Base-by-base conservation (phyloP, 2,113 vertebrate genomes). In the Cyprichromis sp. region DNA sequence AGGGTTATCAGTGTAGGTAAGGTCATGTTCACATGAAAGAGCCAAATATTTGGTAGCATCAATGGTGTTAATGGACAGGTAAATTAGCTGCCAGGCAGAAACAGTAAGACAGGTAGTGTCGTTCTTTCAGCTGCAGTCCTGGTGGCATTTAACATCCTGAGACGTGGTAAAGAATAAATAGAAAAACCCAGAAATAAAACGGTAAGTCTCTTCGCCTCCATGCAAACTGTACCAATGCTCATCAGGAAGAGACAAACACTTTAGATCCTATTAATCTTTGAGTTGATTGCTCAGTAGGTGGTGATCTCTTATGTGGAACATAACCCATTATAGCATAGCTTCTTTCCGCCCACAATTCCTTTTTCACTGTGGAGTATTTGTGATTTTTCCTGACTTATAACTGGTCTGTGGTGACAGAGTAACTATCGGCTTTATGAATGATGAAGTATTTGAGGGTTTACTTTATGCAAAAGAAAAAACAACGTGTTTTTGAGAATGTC, bases 141-240 rank as follows among this genome's bases (percentile, higher is more conserved):
- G 29, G 6, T 63, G 17, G 4, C 31, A 63, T 63, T 34, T n/a
- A 66, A 8, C 34, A 66, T 6, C 17, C 34, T 0, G 34, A 66
- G 34, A 0, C 1, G 0, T 0, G 6, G 9, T 36, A 36, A 63
- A 36, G 17, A 63, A 63, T 63, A 63, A 12, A 12, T n/a, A n/a
- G 31, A 4, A 63, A 11, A 7, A 0, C 0, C 0, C 59, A n/a
- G 17, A 36, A 2, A 63, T 36, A 19, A 36, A 0, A 36, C 6
- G 1, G 0, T n/a, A 36, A 63, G 59, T 63, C 0, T 63, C 16
- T 63, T 36, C 4, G 1, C 31, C 59, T 63, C 59, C 59, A 63
- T 63, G 31, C 4, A n/a, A 63, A 63, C 6, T 63, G 59, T 63
- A 0, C 17, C 31, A 63, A 5, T 63, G 31, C 59, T 63, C 31